Evolutionary conservation across 1,140 invertebrate genomes (phyloP).

Genomic region (Batillaria attramentaria): DNA sequence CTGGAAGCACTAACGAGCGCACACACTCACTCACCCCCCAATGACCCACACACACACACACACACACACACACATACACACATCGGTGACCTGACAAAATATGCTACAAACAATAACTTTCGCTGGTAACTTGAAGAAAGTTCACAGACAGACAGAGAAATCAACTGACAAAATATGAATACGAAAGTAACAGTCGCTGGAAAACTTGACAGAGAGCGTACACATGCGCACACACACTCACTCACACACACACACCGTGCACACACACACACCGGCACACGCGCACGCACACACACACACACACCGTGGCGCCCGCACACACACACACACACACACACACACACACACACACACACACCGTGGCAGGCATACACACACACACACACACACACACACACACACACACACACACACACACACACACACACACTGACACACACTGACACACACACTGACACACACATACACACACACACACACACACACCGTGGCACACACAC

Average conservation of each 20-base stretch:
- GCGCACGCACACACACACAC: not conserved
- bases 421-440: slow-evolving; percentile 14
- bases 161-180: too few relatives aligned
- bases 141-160: too few relatives aligned
- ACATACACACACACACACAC: slow-evolving; percentile 19
- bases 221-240: not conserved
- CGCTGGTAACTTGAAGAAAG: too few relatives aligned
- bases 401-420: slow-evolving; percentile 15
- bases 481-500: slow-evolving; percentile 8
- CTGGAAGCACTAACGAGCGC: not conserved
- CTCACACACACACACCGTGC: not conserved
- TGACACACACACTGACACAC: slow-evolving; percentile 7
- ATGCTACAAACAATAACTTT: too few relatives aligned
- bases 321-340: slow-evolving; percentile 20
- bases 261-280: too few relatives aligned
- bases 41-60: slow-evolving; percentile 15
- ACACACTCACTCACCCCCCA: slow-evolving; percentile 12
- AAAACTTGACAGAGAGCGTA: too few relatives aligned
- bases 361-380: not conserved
- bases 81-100: too few relatives aligned
- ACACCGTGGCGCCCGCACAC: not conserved
- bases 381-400: slow-evolving; percentile 15
- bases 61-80: not conserved
- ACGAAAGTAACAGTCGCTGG: too few relatives aligned
- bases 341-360: slow-evolving; percentile 14